A percentile compares a stretch with the other conserved stretches of the same genome.
Evolutionary conservation across 2,113 vertebrate genomes (phyloP).

Genomic region (Nothocercus julius): DNA sequence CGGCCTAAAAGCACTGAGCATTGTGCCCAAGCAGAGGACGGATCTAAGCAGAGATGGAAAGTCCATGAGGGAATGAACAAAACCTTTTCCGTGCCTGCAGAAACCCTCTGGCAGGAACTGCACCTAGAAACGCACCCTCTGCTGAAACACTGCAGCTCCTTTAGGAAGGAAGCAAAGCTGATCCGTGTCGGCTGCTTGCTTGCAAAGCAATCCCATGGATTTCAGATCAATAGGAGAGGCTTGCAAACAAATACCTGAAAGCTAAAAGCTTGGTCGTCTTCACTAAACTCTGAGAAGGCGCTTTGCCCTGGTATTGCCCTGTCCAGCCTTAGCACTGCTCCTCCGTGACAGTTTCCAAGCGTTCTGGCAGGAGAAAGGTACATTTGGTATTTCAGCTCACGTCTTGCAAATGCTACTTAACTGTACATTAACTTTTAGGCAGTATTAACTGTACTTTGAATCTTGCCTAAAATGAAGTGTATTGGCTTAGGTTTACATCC

Average conservation of each 20-base stretch:
- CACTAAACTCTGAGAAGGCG: not conserved
- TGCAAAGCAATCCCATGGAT: not conserved
- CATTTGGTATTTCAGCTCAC: slow-evolving; percentile 2
- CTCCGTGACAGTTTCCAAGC: not conserved
- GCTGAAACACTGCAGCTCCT: not conserved
- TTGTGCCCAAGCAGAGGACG: rapidly evolving
- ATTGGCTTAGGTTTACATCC: slow-evolving; percentile 67
- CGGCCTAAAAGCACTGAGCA: not conserved
- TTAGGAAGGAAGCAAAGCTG: not conserved
- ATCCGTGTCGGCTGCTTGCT: not conserved
- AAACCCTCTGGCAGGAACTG: not conserved
- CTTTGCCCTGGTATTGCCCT: not conserved
- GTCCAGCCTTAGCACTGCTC: slow-evolving; percentile 9
- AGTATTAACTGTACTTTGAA: not conserved
- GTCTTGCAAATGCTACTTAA: not conserved
- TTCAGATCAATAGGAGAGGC: not conserved
- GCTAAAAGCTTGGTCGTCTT: not conserved
- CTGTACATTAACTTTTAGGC: not conserved
- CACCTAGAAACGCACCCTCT: not conserved
- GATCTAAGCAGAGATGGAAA: not conserved
- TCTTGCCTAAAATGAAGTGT: not conserved
- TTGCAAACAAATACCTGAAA: not conserved
- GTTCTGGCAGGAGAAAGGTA: not conserved
- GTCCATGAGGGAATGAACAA: not conserved
- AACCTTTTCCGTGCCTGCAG: not conserved